Conservation (phyloP, 2,113 vertebrate species). For the Crocuta crocuta region DNA sequence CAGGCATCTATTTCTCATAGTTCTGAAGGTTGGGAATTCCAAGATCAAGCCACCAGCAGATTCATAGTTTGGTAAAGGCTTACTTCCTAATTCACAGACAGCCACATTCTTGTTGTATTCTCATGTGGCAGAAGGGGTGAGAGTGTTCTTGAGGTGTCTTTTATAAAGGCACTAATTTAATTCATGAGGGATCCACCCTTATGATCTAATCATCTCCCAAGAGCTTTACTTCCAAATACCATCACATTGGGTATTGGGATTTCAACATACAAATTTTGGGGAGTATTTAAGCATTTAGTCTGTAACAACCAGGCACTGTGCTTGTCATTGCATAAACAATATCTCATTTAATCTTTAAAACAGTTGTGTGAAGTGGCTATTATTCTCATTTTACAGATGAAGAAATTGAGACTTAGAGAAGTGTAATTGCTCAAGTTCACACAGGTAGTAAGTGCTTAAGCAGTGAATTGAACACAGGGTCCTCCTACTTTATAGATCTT, state of each 20-base stretch:
- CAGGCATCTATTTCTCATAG: neutral
- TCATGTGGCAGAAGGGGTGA: neutral
- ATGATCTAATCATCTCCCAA: neutral
- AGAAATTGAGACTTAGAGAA: neutral
- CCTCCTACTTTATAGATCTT: neutral
- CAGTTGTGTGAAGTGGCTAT: neutral
- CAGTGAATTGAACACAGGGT: neutral
- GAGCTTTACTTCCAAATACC: neutral
- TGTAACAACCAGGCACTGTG: neutral
- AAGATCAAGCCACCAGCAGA: neutral
- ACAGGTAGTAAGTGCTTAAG: neutral
- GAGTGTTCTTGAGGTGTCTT: neutral
- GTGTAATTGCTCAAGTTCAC: neutral
- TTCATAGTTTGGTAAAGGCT: neutral
- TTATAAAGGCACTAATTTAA: neutral
- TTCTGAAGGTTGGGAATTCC: neutral
- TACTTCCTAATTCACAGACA: neutral
- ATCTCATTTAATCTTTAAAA: neutral
- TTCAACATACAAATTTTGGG: neutral
- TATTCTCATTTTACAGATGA: conserved; percentile 4
- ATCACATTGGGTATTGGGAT: neutral
- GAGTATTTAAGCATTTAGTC: neutral
- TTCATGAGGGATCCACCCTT: neutral
- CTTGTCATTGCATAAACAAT: neutral
- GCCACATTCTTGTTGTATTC: neutral